These are phyloP conservation scores for Neoscelio sp. DNA, from an alignment of 2,888 invertebrate species.

Conservation along the genomic window DNA sequence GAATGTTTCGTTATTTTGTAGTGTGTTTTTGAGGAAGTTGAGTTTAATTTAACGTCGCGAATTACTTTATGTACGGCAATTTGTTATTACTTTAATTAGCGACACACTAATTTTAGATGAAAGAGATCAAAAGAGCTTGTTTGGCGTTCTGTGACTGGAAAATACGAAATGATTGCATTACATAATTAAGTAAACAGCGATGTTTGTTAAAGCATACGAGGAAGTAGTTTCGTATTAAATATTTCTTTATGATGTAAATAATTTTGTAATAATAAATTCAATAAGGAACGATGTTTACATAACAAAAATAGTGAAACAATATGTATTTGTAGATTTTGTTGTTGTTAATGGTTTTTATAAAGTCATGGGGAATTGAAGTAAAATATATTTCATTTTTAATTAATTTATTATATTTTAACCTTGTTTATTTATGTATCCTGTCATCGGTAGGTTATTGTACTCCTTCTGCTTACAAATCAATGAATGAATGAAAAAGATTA, in stretches of 20 bases:
- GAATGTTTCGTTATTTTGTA: no score
- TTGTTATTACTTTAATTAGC: slow-evolving; percentile 50
- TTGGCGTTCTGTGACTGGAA: slow-evolving; percentile 2
- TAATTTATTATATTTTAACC: no score
- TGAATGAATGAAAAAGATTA: no score
- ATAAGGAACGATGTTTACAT: not conserved
- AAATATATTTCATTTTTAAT: no score
- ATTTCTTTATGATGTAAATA: not conserved
- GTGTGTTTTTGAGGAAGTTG: slow-evolving; percentile 3
- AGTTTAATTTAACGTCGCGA: slow-evolving; percentile 23
- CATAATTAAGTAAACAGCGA: slow-evolving; percentile 28
- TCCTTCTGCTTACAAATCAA: no score
- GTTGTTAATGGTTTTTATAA: no score
- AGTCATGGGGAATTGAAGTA: no score
- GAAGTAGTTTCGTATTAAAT: not conserved
- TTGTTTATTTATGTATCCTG: no score
- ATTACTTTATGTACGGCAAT: slow-evolving; percentile 30
- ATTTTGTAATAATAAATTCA: slow-evolving; percentile 4
- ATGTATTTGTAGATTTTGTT: no score
- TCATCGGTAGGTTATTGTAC: no score
- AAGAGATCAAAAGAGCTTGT: slow-evolving; percentile 54
- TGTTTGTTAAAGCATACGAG: slow-evolving; percentile 8
- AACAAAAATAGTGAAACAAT: no score
- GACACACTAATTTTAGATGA: slow-evolving; percentile 50
- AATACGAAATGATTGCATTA: slow-evolving; percentile 26